phyloP scores from a whole-genome alignment of 1,140 invertebrate species.

The Euura saliciscinereae region DNA sequence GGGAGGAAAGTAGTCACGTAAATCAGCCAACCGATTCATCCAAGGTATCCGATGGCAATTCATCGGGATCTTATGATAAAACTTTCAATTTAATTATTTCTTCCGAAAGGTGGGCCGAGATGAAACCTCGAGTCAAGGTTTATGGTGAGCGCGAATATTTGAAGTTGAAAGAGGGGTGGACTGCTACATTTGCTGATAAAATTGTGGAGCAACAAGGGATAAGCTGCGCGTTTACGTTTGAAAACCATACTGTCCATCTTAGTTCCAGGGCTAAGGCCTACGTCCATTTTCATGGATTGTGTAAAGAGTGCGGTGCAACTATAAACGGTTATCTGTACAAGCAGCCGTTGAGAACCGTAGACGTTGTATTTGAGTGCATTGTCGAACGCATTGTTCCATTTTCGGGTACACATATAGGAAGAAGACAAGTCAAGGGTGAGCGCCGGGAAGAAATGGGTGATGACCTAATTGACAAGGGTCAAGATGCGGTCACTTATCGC shows the following conservation, averaged over 20 bases:
- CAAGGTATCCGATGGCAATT: too few species aligned
- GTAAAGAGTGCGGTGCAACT: conserved; percentile 15
- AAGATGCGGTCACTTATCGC: conserved; percentile 15
- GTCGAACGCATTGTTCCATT: conserved; percentile 4
- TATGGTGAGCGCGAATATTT: conserved; percentile 5
- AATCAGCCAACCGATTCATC: neutral
- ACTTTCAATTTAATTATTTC: conserved; percentile 13
- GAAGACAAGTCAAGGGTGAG: conserved; percentile 15
- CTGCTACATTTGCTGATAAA: conserved; percentile 14
- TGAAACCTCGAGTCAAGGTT: neutral
- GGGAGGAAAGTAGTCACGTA: neutral
- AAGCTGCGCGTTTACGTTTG: conserved; percentile 17
- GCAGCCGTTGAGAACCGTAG: conserved; percentile 10
- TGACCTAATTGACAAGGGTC: conserved; percentile 15
- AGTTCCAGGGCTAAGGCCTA: conserved; percentile 13
- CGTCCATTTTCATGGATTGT: conserved; percentile 9
- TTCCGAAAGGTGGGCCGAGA: conserved; percentile 8
- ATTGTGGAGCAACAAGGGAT: conserved; percentile 17
- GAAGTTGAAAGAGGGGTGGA: conserved; percentile 11
- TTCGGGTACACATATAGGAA: conserved; percentile 1
- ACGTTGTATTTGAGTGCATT: conserved; percentile 15
- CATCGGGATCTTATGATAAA: conserved; percentile 17
- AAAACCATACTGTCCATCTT: conserved; percentile 8
- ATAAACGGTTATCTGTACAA: conserved; percentile 14
- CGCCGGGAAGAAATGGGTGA: conserved; percentile 16